These are phyloP conservation scores for Meleagris gallopavo DNA, from an alignment of 2,113 vertebrate species.

Conservation along the genomic window DNA sequence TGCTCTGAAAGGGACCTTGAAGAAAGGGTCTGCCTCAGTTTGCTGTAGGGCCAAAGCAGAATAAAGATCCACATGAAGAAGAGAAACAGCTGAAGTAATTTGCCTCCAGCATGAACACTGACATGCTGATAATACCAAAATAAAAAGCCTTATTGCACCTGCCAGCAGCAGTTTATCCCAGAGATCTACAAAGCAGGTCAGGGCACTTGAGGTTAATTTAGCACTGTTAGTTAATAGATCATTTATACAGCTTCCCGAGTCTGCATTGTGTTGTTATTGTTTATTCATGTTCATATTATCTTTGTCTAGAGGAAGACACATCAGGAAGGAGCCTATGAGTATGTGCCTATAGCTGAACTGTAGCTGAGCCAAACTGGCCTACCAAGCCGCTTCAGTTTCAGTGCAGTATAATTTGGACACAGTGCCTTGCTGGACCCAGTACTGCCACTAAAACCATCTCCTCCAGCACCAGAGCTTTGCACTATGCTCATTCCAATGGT, in stretches of 20 bases:
- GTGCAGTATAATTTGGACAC: not conserved
- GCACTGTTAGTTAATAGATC: not conserved
- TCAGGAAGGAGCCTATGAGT: not conserved
- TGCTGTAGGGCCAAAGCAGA: fast-evolving
- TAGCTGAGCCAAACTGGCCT: not conserved
- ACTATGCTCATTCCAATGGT: fast-evolving
- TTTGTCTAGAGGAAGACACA: not conserved
- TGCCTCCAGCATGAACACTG: not conserved
- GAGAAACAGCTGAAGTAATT: not conserved
- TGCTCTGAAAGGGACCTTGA: not conserved
- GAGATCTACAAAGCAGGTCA: not conserved
- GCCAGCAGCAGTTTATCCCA: not conserved
- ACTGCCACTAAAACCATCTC: not conserved
- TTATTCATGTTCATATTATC: not conserved
- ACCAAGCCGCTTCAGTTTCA: not conserved
- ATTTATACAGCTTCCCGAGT: not conserved
- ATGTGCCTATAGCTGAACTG: not conserved
- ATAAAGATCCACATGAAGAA: not conserved
- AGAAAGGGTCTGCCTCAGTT: not conserved
- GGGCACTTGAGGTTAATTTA: constrained; percentile 3
- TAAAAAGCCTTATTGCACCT: not conserved
- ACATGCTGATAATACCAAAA: not conserved
- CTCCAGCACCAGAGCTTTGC: fast-evolving
- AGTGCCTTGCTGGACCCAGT: not conserved
- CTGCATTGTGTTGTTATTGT: not conserved